Conservation (phyloP, 2,888 invertebrate genomes). For the Mimachlamys varia region DNA sequence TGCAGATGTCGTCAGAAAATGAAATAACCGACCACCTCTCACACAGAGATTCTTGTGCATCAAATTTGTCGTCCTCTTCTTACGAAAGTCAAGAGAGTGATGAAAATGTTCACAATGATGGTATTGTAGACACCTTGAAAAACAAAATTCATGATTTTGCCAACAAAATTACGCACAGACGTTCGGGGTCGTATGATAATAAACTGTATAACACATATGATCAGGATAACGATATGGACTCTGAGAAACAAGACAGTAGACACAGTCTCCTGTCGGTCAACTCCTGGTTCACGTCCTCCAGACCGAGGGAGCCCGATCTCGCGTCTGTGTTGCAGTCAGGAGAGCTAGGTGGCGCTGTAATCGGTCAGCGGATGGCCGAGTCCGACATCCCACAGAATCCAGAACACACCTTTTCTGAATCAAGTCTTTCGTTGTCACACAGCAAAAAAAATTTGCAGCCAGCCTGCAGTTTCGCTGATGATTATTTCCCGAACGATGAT, state of each 20-base stretch:
- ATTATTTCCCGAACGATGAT: background rate
- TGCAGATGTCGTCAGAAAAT: conserved; percentile 54
- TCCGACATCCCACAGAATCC: conserved; percentile 49
- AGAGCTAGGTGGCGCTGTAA: conserved; percentile 66
- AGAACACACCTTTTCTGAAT: conserved; percentile 55
- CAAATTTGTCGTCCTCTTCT: conserved; percentile 70
- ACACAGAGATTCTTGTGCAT: conserved; percentile 68
- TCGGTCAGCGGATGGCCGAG: conserved; percentile 71
- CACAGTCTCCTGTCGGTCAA: conserved; percentile 47
- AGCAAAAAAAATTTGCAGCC: conserved; percentile 35
- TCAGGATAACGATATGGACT: conserved; percentile 38
- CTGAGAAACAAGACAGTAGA: conserved; percentile 45
- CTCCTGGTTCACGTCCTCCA: conserved; percentile 46
- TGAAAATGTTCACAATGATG: conserved; percentile 57
- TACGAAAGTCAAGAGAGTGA: conserved; percentile 65
- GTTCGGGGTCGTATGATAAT: conserved; percentile 54
- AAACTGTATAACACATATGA: conserved; percentile 29
- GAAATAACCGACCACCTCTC: conserved; percentile 49
- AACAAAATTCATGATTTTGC: conserved; percentile 69
- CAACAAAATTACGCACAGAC: conserved; percentile 60
- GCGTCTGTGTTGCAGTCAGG: conserved; percentile 64
- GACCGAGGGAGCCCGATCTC: conserved; percentile 56
- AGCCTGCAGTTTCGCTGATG: background rate
- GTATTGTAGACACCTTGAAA: conserved; percentile 72
- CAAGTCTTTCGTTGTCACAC: conserved; percentile 36